A percentile compares a stretch with the other conserved stretches of the same genome.
Evolutionary conservation across 2,113 vertebrate species (phyloP).

Genomic region (Pseudopodoces humilis): DNA sequence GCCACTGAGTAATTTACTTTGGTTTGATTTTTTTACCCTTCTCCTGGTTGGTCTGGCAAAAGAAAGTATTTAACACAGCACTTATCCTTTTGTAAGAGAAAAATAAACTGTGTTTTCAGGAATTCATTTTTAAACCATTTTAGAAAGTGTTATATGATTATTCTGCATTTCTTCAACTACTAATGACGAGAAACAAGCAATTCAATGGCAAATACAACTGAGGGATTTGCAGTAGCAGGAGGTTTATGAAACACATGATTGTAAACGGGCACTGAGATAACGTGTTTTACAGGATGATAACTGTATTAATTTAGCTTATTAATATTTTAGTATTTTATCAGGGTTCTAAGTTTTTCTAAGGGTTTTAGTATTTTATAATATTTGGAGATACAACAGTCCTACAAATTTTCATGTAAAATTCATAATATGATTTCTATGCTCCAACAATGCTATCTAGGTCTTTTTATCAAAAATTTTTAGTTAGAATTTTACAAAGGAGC

Average conservation of each 20-base stretch:
- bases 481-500: conserved; percentile 53
- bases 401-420: conserved; percentile 67
- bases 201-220: conserved; percentile 52
- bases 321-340: conserved; percentile 57
- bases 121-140: conserved; percentile 46
- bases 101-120: conserved; percentile 53
- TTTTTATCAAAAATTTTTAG: conserved; percentile 53
- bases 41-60: conserved; percentile 18
- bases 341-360: conserved; percentile 26
- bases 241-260: conserved; percentile 57
- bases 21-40: conserved; percentile 5
- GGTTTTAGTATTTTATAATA: conserved; percentile 6
- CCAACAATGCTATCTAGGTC: conserved; percentile 27
- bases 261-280: conserved; percentile 57
- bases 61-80: conserved; percentile 45
- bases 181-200: conserved; percentile 68
- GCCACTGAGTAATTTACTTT: conserved; percentile 67
- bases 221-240: conserved; percentile 57
- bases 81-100: conserved; percentile 38
- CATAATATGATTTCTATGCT: conserved; percentile 57
- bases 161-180: conserved; percentile 51
- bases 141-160: conserved; percentile 38
- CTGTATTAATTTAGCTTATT: conserved; percentile 51
- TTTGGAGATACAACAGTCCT: conserved; percentile 3
- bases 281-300: conserved; percentile 17